phyloP scores from a whole-genome alignment of 2,888 invertebrate species.

The Myopa tessellatipennis region DNA sequence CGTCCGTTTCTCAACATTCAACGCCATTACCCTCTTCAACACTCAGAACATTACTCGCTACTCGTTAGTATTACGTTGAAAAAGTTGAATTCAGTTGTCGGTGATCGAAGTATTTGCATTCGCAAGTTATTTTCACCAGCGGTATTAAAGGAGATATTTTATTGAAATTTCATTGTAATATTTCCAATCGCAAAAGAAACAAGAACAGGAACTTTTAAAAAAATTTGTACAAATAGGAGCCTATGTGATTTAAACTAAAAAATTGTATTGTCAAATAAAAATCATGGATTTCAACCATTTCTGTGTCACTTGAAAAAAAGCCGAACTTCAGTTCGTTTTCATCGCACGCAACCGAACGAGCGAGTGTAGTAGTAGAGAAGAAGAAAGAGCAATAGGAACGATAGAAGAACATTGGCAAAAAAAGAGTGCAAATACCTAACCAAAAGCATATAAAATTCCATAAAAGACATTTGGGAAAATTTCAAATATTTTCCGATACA shows the following conservation, averaged over 20 bases:
- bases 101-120: neutral
- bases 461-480: conserved; percentile 11
- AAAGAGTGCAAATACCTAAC: conserved; percentile 13
- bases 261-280: neutral
- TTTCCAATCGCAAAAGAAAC: neutral
- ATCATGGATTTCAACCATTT: conserved; percentile 27
- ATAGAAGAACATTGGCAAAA: conserved; percentile 20
- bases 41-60: conserved; percentile 3
- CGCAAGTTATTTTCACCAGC: conserved; percentile 18
- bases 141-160: neutral
- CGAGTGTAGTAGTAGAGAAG: conserved; percentile 33
- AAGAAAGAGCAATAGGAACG: conserved; percentile 17
- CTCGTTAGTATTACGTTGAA: conserved; percentile 23
- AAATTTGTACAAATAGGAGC: neutral
- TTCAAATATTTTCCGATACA: conserved; percentile 18
- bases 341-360: conserved; percentile 26
- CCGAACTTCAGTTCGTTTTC: conserved; percentile 36
- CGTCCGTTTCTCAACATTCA: neutral
- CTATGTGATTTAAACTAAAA: neutral
- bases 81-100: conserved; percentile 23
- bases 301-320: conserved; percentile 23
- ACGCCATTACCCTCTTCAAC: neutral
- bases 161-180: conserved; percentile 9
- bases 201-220: neutral
- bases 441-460: conserved; percentile 18